These are phyloP conservation scores for Drosophila subobscura DNA, from an alignment of 1,140 invertebrate species.

Conservation along the genomic window DNA sequence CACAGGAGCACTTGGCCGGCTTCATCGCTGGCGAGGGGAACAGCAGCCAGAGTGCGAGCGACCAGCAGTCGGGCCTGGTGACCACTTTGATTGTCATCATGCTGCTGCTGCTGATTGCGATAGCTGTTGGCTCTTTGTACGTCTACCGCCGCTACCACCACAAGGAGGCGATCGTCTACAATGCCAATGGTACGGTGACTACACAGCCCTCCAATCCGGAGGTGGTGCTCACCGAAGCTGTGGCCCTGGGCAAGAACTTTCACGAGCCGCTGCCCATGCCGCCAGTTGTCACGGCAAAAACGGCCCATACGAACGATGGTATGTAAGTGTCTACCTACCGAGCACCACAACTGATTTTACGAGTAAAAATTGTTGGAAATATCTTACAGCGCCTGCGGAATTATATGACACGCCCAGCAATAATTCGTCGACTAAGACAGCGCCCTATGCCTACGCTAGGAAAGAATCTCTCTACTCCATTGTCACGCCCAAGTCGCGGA, in stretches of 20 bases:
- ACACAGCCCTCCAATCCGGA: conserved; percentile 39
- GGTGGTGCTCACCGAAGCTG: conserved; percentile 57
- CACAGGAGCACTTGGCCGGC: conserved; percentile 68
- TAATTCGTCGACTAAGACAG: conserved; percentile 70
- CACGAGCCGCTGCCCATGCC: conserved; percentile 70
- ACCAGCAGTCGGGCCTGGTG: conserved; percentile 64
- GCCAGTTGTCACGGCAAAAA: conserved; percentile 38
- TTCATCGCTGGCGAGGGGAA: conserved; percentile 51
- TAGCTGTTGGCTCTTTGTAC: conserved; percentile 66
- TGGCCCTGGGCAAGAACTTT: conserved; percentile 61
- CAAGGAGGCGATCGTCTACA: conserved; percentile 60
- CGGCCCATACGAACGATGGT: conserved; percentile 70
- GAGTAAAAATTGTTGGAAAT: background rate
- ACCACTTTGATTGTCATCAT: conserved; percentile 68
- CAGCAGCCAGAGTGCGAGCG: conserved; percentile 37
- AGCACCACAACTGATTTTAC: background rate
- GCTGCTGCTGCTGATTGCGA: conserved; percentile 61
- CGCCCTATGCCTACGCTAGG: conserved; percentile 74
- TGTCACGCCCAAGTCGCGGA: conserved; percentile 75
- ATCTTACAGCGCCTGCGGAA: conserved; percentile 61
- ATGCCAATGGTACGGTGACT: conserved; percentile 56
- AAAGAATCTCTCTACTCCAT: conserved; percentile 80
- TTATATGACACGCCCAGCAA: conserved; percentile 80
- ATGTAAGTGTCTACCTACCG: conserved; percentile 76
- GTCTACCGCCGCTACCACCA: conserved; percentile 75